Evolutionary conservation across 1,140 invertebrate species (phyloP), one percentile per base, ranked within the genome.

Genomic region (Zaprionus vittiger): DNA sequence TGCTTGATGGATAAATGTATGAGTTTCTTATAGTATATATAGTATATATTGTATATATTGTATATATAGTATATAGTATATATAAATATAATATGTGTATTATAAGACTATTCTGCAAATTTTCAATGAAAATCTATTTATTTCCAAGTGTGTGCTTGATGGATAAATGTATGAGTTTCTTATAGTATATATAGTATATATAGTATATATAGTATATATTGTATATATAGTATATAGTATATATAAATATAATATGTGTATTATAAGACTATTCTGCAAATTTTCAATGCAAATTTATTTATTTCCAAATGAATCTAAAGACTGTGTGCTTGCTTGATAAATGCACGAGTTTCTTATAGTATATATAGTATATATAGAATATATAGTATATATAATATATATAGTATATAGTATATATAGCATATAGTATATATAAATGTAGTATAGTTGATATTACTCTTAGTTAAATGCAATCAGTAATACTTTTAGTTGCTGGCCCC

Each of bases 381-480:
- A 26, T 26, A 26, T 26, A 5, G 26, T 28, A 28, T 28, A 28
- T 28, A 28, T 7, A 24, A 41, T 38, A n/a, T 15, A 41, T 38
- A n/a, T 15, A 5, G 12, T 26, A 26, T 26, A 26, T 26, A 5
- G 26, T 28, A 28, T 28, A 28, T 28, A 28, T 7, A 24, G 24
- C 4, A n/a, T 41, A 6, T 41, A 2, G 4, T 41, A n/a, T 55
- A 73, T 44, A 44, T 44, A 41, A 37, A 37, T 11, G 4, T 9
- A 17, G 2, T 44, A 17, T 47, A 47, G 17, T 47, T 5, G n/a
- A 11, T 6, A 2, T 15, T 17, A 47, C 5, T 47, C 22, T 5
- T 37, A 15, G 15, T 62, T 60, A n/a, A 83, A 79, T 81, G 70
- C 70, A 47, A 62, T 73, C 52, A 47, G 15, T 87, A 87, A 87